These are phyloP conservation scores for Empis livida DNA, from an alignment of 2,888 invertebrate species.

Conservation along the genomic window DNA sequence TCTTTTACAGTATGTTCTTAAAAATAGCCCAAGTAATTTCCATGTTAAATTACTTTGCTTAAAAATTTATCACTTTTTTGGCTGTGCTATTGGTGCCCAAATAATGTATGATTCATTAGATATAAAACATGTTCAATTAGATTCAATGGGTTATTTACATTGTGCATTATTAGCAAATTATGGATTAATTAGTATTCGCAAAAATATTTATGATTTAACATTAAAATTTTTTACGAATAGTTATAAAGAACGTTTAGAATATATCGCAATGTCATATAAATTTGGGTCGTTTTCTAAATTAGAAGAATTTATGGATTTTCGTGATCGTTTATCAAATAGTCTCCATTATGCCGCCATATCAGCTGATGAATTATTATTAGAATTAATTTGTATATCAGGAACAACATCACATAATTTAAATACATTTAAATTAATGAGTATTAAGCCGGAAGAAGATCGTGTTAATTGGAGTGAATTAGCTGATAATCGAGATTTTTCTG, in stretches of 20 bases:
- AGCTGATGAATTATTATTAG: conserved; percentile 55
- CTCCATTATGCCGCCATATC: conserved; percentile 56
- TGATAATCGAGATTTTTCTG: conserved; percentile 68
- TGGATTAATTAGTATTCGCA: conserved; percentile 56
- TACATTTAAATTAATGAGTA: conserved; percentile 43
- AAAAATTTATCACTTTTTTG: conserved; percentile 62
- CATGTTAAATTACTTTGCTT: conserved; percentile 76
- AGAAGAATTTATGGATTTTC: conserved; percentile 76
- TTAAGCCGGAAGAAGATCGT: conserved; percentile 45
- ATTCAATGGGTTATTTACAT: conserved; percentile 78
- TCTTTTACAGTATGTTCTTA: conserved; percentile 58
- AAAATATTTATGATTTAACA: conserved; percentile 58
- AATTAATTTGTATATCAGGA: conserved; percentile 42
- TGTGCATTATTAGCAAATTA: conserved; percentile 59
- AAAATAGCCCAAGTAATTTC: conserved; percentile 74
- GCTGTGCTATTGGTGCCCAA: conserved; percentile 62
- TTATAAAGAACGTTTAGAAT: conserved; percentile 83
- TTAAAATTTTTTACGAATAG: conserved; percentile 78
- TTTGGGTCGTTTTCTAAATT: conserved; percentile 90
- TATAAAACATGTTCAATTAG: conserved; percentile 85
- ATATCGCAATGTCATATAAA: conserved; percentile 83
- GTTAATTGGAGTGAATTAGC: conserved; percentile 45
- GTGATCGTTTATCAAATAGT: conserved; percentile 68
- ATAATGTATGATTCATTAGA: conserved; percentile 66
- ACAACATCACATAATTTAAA: conserved; percentile 36